Conservation (phyloP, 2,888 invertebrate genomes). For the Meiosimyza platycephala region DNA sequence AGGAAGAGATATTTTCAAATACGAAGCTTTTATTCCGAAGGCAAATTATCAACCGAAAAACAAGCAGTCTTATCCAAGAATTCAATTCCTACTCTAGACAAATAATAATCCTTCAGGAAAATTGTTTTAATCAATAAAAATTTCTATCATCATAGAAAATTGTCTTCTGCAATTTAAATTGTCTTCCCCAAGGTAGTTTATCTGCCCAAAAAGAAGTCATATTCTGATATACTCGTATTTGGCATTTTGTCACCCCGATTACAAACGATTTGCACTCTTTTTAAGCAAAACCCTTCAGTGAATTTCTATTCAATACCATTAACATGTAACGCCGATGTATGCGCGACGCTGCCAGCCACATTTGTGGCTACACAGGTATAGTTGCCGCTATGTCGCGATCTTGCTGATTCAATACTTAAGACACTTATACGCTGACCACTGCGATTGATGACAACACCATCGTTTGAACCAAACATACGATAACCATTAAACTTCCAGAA, state of each 20-base stretch:
- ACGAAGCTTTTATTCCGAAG: background rate
- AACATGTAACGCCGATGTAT: slow-evolving; percentile 61
- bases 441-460: slow-evolving; percentile 54
- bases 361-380: slow-evolving; percentile 74
- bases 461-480: slow-evolving; percentile 56
- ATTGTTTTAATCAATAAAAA: no score
- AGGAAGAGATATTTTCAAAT: no score
- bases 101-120: background rate
- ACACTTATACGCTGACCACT: slow-evolving; percentile 67
- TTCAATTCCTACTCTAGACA: background rate
- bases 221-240: background rate
- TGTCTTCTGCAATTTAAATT: no score
- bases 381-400: slow-evolving; percentile 71
- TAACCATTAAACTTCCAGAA: slow-evolving; percentile 75
- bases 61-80: no score
- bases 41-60: background rate
- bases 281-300: no score
- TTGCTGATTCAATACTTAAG: slow-evolving; percentile 71
- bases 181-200: no score
- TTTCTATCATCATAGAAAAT: no score
- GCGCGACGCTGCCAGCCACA: slow-evolving; percentile 68
- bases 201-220: no score
- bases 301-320: slow-evolving; percentile 48
- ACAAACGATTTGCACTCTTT: background rate
- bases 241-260: background rate